These are phyloP conservation scores for Ellobium chinense DNA, from an alignment of 2,888 invertebrate species.

Conservation along the genomic window DNA sequence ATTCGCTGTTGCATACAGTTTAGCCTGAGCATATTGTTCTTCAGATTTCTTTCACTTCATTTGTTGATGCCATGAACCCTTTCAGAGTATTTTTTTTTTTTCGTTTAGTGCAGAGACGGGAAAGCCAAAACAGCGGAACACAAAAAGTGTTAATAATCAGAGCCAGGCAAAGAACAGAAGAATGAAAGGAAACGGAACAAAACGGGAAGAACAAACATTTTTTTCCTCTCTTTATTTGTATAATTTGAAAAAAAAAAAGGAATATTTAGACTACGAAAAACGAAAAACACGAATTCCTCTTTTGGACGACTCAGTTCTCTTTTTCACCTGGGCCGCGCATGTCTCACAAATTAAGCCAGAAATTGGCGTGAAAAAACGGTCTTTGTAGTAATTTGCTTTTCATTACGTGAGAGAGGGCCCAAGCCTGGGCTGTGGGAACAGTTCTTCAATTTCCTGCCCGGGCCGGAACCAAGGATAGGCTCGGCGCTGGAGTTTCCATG, in stretches of 20 bases:
- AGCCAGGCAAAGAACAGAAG: neutral
- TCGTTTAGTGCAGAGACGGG: too few relatives aligned
- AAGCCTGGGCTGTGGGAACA: neutral
- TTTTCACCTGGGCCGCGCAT: neutral
- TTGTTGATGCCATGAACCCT: too few relatives aligned
- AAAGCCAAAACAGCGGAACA: neutral
- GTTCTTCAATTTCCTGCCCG: slow-evolving; percentile 32
- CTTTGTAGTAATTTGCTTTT: slow-evolving; percentile 18
- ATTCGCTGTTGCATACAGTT: neutral
- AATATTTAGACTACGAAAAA: too few relatives aligned
- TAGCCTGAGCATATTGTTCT: slow-evolving; percentile 4
- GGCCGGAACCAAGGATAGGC: neutral
- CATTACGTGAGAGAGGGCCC: neutral
- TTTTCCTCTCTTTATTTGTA: too few relatives aligned
- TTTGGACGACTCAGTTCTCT: too few relatives aligned
- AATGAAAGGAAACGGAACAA: neutral
- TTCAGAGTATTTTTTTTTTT: too few relatives aligned
- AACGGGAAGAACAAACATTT: neutral
- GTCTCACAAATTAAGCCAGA: neutral
- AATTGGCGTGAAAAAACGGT: neutral
- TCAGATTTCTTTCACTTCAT: neutral
- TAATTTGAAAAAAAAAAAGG: too few relatives aligned
- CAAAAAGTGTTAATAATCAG: neutral
- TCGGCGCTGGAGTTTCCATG: neutral
- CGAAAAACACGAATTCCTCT: too few relatives aligned